Evolutionary conservation across 2,113 vertebrate species (phyloP), one percentile per base, ranked within the genome.

Genomic region (Chrysemys picta): DNA sequence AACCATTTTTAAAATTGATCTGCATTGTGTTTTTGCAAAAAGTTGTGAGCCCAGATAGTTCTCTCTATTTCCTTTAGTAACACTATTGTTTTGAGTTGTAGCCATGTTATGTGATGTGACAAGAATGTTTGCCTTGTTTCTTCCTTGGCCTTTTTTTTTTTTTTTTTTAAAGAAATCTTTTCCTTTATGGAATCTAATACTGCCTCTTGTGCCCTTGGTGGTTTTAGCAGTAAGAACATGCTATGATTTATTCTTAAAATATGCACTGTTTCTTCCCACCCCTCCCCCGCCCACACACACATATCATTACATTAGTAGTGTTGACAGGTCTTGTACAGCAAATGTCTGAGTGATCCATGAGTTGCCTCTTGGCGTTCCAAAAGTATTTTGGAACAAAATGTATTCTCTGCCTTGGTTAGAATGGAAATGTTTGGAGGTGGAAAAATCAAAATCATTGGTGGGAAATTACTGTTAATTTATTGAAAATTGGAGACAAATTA

Each of bases 361-460:
- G 89, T 94, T 85, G 86, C 84, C 85, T 2, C 87, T 88, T 89
- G 94, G 87, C 89, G 1, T 31, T 92, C 81, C 89, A 79, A n/a
- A 85, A 90, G 42, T 50, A 89, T 53, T 93, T 54, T 57, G 91
- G 86, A 90, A 89, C 92, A 94, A 89, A 75, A 53, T 75, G 79
- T 92, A 50, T 95, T 50, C 38, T 53, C 84, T 90, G 57, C 91
- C 65, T 89, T 4, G 5, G 84, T 84, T 79, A 57, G 88, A 90
- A 10, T 69, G 87, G 54, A 47, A 81, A 52, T 5, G 72, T 24
- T 80, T 87, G 83, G 90, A 84, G 54, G 85, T 45, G 82, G 83
- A 49, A 87, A 94, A 79, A 91, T 88, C n/a, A 22, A 83, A 83
- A 47, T 53, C 22, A n/a, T 81, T 49, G 53, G 56, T 82, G 80